Conservation (phyloP, 2,113 vertebrate species). For the Atrichornis clamosus region DNA sequence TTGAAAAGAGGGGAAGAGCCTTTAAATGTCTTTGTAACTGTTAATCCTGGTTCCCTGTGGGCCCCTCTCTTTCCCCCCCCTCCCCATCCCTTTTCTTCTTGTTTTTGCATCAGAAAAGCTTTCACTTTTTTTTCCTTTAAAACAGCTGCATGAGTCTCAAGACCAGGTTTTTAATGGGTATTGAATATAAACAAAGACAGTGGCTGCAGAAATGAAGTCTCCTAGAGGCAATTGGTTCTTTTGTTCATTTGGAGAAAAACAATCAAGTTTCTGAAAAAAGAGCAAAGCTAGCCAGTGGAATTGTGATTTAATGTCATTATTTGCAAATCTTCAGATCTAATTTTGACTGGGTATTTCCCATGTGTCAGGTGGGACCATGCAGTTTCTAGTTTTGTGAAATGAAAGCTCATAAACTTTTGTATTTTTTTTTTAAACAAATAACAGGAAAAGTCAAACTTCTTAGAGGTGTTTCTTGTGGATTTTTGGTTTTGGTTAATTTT, state of each 20-base stretch:
- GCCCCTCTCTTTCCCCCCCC: slow-evolving; percentile 56
- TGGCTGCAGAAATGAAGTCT: slow-evolving; percentile 79
- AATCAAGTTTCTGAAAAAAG: slow-evolving; percentile 72
- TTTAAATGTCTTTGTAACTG: slow-evolving; percentile 91
- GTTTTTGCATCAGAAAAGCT: slow-evolving; percentile 95
- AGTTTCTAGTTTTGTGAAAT: not conserved
- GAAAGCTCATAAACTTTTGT: not conserved
- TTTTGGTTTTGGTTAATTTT: not conserved
- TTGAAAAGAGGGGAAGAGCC: slow-evolving; percentile 88
- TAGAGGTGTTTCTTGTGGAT: not conserved
- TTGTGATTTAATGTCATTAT: slow-evolving; percentile 24
- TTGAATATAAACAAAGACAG: slow-evolving; percentile 86
- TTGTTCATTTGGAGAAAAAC: slow-evolving; percentile 75
- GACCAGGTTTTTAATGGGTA: slow-evolving; percentile 84
- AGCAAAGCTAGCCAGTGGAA: slow-evolving; percentile 28
- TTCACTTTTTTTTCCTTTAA: slow-evolving; percentile 75
- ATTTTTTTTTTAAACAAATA: slow-evolving; percentile 2
- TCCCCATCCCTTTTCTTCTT: slow-evolving; percentile 43
- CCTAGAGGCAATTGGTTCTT: slow-evolving; percentile 84
- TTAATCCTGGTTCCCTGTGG: slow-evolving; percentile 87
- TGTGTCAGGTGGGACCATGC: not conserved
- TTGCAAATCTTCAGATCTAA: slow-evolving; percentile 19
- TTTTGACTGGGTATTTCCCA: slow-evolving; percentile 2
- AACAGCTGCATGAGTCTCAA: slow-evolving; percentile 86
- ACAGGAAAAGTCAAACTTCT: not conserved